A percentile compares a stretch with the other conserved stretches of the same genome.
phyloP scores from a whole-genome alignment of 2,888 invertebrate species.

The Sycophila texana region DNA sequence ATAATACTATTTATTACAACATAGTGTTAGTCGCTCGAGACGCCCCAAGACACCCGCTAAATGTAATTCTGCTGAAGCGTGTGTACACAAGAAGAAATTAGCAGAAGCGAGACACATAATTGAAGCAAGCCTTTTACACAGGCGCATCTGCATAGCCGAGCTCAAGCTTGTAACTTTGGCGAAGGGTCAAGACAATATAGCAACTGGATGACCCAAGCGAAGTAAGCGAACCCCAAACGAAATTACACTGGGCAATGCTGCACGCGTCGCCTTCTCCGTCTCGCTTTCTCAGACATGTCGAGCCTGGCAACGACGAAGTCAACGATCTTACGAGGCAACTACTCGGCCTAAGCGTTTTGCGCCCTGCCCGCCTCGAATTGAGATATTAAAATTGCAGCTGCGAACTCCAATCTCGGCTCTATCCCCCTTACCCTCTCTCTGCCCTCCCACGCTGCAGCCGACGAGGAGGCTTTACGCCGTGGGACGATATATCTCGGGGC shows the following conservation, averaged over 20 bases:
- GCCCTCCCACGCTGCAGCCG: not conserved
- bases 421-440: not conserved
- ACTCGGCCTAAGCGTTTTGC: not conserved
- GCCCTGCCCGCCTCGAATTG: conserved; percentile 26
- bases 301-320: not conserved
- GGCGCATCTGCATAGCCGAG: no score
- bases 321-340: conserved; percentile 20
- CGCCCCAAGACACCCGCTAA: no score
- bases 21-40: no score
- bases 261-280: not conserved
- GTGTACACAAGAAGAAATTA: no score
- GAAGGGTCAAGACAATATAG: conserved; percentile 24
- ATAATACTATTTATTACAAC: no score
- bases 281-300: not conserved
- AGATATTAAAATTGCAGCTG: conserved; percentile 56
- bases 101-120: not conserved
- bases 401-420: conserved; percentile 47
- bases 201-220: not conserved
- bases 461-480: conserved; percentile 20
- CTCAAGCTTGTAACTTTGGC: not conserved
- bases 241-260: conserved; percentile 12
- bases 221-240: conserved; percentile 17
- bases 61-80: no score
- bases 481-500: not conserved
- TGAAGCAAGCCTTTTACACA: no score